Evolutionary conservation across 2,113 vertebrate species (phyloP).

Genomic region (Tragulus kanchil): DNA sequence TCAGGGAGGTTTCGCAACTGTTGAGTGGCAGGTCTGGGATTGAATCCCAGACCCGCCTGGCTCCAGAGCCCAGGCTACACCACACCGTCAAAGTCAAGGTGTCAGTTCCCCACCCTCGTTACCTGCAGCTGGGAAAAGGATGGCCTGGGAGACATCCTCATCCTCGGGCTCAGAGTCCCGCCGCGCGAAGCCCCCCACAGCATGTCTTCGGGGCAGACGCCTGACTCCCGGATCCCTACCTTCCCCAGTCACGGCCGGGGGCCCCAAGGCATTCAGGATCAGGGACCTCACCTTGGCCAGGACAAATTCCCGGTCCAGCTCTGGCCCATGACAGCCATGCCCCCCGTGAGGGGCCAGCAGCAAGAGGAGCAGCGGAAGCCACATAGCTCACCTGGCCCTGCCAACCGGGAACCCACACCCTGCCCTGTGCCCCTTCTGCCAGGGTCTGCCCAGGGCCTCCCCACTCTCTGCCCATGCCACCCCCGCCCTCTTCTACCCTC

Average conservation of each 20-base stretch:
- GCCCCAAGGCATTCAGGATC: conserved; percentile 87
- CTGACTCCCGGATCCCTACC: conserved; percentile 68
- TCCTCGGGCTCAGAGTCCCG: conserved; percentile 47
- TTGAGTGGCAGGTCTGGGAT: background rate
- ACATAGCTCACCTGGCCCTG: conserved; percentile 77
- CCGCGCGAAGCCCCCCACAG: conserved; percentile 61
- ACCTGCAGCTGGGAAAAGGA: conserved; percentile 94
- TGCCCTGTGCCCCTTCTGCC: background rate
- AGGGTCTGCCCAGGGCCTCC: conserved; percentile 6
- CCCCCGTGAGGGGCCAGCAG: conserved; percentile 69
- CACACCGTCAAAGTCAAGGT: background rate
- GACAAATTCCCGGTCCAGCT: conserved; percentile 84
- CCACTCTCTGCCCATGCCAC: conserved; percentile 58
- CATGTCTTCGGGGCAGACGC: conserved; percentile 76
- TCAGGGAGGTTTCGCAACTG: background rate
- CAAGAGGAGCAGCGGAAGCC: conserved; percentile 79
- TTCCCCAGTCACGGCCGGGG: conserved; percentile 67
- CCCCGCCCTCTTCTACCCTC: conserved; percentile 70
- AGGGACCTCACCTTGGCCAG: conserved; percentile 87
- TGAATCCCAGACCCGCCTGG: background rate
- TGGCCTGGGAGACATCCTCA: conserved; percentile 90
- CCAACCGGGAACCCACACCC: background rate
- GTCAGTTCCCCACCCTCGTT: conserved; percentile 66
- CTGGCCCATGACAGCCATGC: conserved; percentile 72
- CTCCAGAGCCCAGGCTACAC: background rate